Percentiles rank a stretch among this genome's conserved stretches.
These are phyloP conservation scores for Ciona savignyi DNA, from an alignment of 23 tunicate genomes.

Conservation along the genomic window DNA sequence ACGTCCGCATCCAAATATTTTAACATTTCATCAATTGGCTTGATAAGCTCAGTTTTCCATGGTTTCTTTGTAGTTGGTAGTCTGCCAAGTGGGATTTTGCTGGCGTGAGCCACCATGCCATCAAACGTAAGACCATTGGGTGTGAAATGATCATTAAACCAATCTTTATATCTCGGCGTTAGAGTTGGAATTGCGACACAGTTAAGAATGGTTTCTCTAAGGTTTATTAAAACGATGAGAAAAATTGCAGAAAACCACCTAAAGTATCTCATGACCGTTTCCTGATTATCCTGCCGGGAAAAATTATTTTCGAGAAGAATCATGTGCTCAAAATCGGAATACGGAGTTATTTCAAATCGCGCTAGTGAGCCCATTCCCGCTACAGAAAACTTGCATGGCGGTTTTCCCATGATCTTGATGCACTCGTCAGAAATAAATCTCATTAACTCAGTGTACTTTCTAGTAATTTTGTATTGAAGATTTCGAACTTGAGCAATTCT, in stretches of 20 bases:
- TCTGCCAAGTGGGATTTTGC: too few species aligned
- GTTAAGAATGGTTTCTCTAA: slow-evolving; percentile 6
- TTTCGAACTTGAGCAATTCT: too few species aligned
- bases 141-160: too few species aligned
- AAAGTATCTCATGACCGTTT: slow-evolving; percentile 20
- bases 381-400: slow-evolving; percentile 45
- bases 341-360: slow-evolving; percentile 37
- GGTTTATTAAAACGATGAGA: slow-evolving; percentile 10
- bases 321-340: slow-evolving; percentile 17
- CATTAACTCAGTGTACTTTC: slow-evolving; percentile 19
- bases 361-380: slow-evolving; percentile 28
- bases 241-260: slow-evolving; percentile 32
- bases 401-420: slow-evolving; percentile 24
- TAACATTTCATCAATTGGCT: slow-evolving; percentile 37
- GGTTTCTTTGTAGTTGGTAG: slow-evolving; percentile 14
- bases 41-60: slow-evolving; percentile 31
- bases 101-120: too few species aligned
- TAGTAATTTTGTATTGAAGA: slow-evolving; percentile 8
- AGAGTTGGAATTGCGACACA: too few species aligned
- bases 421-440: slow-evolving; percentile 13
- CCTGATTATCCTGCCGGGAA: slow-evolving; percentile 10
- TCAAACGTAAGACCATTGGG: too few species aligned
- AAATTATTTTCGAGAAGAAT: slow-evolving; percentile 26
- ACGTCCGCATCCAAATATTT: slow-evolving; percentile 20
- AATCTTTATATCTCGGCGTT: too few species aligned